These are phyloP conservation scores for Myanophis thanlyinensis DNA, from an alignment of 2,113 vertebrate genomes.

Conservation along the genomic window DNA sequence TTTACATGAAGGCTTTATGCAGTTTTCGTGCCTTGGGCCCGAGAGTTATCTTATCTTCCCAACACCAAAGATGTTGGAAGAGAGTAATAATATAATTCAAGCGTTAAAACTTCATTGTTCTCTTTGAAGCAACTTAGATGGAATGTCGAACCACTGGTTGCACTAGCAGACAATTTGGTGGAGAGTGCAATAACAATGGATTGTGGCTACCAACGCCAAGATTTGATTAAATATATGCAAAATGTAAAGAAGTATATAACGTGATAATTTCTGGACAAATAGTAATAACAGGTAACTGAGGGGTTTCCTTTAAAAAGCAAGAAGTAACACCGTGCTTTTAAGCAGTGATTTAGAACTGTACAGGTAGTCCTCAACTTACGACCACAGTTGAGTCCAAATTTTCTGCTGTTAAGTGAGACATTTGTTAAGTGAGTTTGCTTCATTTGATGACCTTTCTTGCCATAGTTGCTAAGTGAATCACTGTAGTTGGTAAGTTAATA, in stretches of 20 bases:
- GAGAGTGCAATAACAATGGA: constrained; percentile 36
- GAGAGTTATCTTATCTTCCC: constrained; percentile 44
- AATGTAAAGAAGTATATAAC: constrained; percentile 40
- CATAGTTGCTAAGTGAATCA: neutral
- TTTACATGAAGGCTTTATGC: constrained; percentile 52
- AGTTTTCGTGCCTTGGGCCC: constrained; percentile 39
- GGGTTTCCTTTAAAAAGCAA: constrained; percentile 40
- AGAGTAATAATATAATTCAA: constrained; percentile 57
- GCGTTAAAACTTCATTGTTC: constrained; percentile 35
- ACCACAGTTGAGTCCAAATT: neutral
- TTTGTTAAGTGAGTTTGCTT: neutral
- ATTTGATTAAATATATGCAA: constrained; percentile 61
- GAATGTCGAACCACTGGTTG: constrained; percentile 59
- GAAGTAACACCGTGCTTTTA: constrained; percentile 11
- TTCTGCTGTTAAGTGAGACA: neutral
- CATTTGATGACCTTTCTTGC: neutral
- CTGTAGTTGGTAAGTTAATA: neutral
- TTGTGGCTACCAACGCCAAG: constrained; percentile 50
- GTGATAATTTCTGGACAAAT: constrained; percentile 55
- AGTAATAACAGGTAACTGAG: constrained; percentile 44
- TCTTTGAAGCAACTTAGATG: constrained; percentile 59
- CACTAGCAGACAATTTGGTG: constrained; percentile 36
- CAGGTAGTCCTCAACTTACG: neutral
- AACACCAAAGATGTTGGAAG: constrained; percentile 29
- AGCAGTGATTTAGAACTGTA: neutral